Evolutionary conservation across 2,888 invertebrate species (phyloP).

Genomic region (Andrena flavipes): DNA sequence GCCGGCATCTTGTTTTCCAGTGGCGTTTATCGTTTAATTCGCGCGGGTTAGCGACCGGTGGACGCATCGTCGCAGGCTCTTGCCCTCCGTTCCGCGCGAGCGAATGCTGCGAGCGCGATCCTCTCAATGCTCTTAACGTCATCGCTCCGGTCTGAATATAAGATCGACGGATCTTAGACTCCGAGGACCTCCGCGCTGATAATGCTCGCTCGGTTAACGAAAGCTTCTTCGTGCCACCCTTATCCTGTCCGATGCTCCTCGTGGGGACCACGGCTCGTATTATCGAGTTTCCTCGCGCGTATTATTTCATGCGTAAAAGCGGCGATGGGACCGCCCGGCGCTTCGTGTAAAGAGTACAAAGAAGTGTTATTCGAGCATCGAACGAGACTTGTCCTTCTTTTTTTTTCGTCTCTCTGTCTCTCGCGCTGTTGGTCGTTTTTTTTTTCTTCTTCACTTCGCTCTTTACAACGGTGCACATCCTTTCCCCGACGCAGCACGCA

Average conservation of each 20-base stretch:
- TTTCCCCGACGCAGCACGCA: conserved; percentile 70
- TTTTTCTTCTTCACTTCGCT: conserved; percentile 25
- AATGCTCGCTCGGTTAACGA: conserved; percentile 33
- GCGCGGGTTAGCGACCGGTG: background rate
- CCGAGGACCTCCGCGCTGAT: background rate
- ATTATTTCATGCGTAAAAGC: conserved; percentile 60
- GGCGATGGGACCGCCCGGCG: conserved; percentile 29
- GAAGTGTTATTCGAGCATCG: conserved; percentile 66
- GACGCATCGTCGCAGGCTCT: background rate
- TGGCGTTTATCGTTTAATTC: conserved; percentile 15
- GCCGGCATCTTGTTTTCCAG: background rate
- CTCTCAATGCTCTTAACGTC: too few species aligned
- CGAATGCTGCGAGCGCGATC: too few species aligned
- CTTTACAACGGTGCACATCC: conserved; percentile 68
- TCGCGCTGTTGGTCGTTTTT: background rate
- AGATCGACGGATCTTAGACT: too few species aligned
- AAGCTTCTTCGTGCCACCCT: background rate
- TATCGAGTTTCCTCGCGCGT: conserved; percentile 48
- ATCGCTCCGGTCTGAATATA: too few species aligned
- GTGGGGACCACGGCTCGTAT: conserved; percentile 12
- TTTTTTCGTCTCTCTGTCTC: conserved; percentile 3
- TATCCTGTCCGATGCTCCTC: background rate
- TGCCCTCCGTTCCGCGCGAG: too few species aligned
- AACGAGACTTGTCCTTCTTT: conserved; percentile 35
- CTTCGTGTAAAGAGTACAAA: conserved; percentile 58